phyloP scores from a whole-genome alignment of 2,113 vertebrate genomes.

The Scomber colias region DNA sequence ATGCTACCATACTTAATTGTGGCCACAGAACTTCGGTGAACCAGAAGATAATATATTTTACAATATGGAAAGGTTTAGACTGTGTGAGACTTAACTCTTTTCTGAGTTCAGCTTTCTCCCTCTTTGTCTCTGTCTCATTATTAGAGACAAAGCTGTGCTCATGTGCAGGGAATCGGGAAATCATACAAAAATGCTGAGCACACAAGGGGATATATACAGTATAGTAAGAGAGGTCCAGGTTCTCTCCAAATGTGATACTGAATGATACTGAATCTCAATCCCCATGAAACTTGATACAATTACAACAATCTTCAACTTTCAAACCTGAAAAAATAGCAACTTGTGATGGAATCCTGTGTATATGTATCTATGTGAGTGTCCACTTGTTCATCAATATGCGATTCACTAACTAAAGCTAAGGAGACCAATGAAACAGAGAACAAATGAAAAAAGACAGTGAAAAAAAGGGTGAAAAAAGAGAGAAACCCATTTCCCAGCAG shows the following conservation, averaged over 20 bases:
- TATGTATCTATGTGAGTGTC: constrained; percentile 4
- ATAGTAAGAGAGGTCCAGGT: too few species aligned
- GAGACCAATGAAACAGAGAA: neutral
- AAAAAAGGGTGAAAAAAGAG: neutral
- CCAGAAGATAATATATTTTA: too few species aligned
- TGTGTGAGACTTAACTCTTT: too few species aligned
- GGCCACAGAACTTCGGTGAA: neutral
- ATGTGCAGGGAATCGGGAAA: neutral
- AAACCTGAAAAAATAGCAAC: too few species aligned
- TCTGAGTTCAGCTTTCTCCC: too few species aligned
- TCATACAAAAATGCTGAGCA: neutral
- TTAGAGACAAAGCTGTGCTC: too few species aligned
- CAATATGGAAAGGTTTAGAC: neutral
- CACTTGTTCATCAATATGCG: neutral
- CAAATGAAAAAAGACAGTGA: neutral
- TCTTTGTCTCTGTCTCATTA: neutral
- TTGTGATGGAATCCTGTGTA: neutral
- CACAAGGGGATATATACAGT: neutral
- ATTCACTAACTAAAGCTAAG: constrained; percentile 15
- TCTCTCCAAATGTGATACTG: too few species aligned
- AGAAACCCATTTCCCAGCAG: constrained; percentile 57
- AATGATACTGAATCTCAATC: too few species aligned
- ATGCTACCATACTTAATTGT: neutral
- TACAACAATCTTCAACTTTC: too few species aligned
- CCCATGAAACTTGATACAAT: too few species aligned